phyloP scores from a whole-genome alignment of 2,888 invertebrate genomes.

The Rotaria socialis region DNA sequence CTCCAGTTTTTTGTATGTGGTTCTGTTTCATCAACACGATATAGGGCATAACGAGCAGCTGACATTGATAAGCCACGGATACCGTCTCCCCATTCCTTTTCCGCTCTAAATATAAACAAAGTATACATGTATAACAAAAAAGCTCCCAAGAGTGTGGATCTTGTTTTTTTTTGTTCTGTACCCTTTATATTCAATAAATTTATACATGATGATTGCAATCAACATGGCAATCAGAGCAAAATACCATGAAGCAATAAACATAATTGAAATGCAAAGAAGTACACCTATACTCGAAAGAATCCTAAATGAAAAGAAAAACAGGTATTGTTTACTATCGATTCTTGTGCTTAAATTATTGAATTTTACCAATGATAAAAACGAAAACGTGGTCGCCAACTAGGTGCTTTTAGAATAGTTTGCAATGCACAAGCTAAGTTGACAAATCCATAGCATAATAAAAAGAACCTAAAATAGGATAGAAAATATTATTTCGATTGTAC shows the following conservation, averaged over 20 bases:
- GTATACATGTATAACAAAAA: not conserved
- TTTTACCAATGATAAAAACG: constrained; percentile 87
- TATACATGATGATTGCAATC: constrained; percentile 58
- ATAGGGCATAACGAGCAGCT: constrained; percentile 87
- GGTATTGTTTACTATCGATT: not conserved
- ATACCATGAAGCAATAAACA: constrained; percentile 61
- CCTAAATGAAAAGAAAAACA: not conserved
- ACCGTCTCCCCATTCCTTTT: constrained; percentile 97
- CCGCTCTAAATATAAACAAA: constrained; percentile 64
- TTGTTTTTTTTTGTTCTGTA: not conserved
- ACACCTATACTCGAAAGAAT: constrained; percentile 57
- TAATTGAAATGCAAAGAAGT: constrained; percentile 56
- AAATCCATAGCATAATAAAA: constrained; percentile 99
- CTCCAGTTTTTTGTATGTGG: constrained; percentile 57
- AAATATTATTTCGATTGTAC: too few relatives aligned
- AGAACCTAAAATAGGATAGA: constrained; percentile 65
- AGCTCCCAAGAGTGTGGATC: not conserved
- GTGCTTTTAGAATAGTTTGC: constrained; percentile 83
- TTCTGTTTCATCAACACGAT: constrained; percentile 81
- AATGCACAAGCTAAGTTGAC: constrained; percentile 96
- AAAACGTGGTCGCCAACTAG: constrained; percentile 97
- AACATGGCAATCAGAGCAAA: constrained; percentile 58
- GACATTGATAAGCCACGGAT: constrained; percentile 92
- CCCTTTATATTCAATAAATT: constrained; percentile 60
- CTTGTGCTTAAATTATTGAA: not conserved